phyloP scores from a whole-genome alignment of 1,140 invertebrate species.

The Brachionus koreanus region DNA sequence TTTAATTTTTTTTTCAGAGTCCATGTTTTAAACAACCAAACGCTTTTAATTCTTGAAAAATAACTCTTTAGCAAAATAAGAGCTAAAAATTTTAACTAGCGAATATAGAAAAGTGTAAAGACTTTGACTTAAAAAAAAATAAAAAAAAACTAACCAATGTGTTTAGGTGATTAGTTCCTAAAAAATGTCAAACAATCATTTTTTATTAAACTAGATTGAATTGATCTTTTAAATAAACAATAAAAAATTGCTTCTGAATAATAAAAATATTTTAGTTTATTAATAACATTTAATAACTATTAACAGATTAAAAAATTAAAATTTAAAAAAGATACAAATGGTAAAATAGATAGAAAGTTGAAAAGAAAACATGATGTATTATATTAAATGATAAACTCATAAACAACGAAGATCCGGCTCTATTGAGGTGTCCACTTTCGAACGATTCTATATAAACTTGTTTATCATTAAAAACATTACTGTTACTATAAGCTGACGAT shows the following conservation, averaged over 20 bases:
- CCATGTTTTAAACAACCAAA: not conserved
- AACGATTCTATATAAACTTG: not conserved
- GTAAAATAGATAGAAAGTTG: not conserved
- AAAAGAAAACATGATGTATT: not conserved
- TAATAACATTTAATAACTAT: not conserved
- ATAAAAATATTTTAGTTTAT: not conserved
- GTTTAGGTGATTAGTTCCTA: too few species aligned
- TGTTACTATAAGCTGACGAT: conserved; percentile 11
- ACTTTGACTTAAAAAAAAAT: too few species aligned
- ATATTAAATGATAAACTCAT: not conserved
- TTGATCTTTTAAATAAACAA: too few species aligned
- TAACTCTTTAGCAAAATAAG: not conserved
- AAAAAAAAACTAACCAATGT: too few species aligned
- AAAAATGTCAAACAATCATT: too few species aligned
- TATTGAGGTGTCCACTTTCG: not conserved
- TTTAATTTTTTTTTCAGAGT: not conserved
- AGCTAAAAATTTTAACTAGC: not conserved
- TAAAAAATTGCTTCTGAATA: not conserved
- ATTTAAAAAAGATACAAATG: not conserved
- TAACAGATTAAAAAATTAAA: not conserved
- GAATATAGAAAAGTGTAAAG: too few species aligned
- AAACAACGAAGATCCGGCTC: not conserved
- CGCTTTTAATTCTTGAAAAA: not conserved
- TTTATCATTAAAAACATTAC: not conserved
- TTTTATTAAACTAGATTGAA: too few species aligned